Percentiles rank a stretch among this genome's conserved stretches.
Conservation (phyloP, 2,113 vertebrate genomes). For the Scytalopus superciliaris region DNA sequence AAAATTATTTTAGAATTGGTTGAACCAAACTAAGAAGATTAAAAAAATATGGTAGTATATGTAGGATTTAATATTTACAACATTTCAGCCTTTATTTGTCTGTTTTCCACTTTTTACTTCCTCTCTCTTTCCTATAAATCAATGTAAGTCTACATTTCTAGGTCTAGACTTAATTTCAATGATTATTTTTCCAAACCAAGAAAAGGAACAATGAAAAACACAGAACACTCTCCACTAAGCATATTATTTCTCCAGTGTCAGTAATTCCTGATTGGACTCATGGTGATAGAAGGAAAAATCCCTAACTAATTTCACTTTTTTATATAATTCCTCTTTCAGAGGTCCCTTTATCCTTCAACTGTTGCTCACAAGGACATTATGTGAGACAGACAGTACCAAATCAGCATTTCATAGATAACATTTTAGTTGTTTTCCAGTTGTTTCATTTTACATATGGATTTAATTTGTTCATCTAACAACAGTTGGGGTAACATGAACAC, state of each 20-base stretch:
- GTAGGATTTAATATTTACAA: not conserved
- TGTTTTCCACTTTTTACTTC: not conserved
- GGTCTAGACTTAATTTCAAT: not conserved
- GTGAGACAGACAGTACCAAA: not conserved
- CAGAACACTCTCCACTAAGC: not conserved
- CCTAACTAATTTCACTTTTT: not conserved
- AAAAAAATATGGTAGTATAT: not conserved
- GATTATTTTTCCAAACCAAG: not conserved
- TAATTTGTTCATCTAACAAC: conserved; percentile 11
- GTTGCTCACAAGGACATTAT: not conserved
- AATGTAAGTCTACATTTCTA: not conserved
- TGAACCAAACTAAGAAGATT: not conserved
- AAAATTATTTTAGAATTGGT: not conserved
- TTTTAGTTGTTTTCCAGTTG: not conserved
- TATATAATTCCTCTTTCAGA: not conserved
- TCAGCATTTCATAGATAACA: not conserved
- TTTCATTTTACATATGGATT: not conserved
- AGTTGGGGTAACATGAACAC: not conserved
- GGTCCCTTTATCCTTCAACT: not conserved
- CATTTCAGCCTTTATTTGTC: not conserved
- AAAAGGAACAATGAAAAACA: not conserved
- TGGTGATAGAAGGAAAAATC: not conserved
- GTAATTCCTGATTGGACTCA: not conserved
- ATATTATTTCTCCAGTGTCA: not conserved
- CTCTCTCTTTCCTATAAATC: not conserved